Percentiles rank a stretch among this genome's conserved stretches.
Conservation (phyloP, 2,113 vertebrate genomes). For the Gallinago jamesoni region DNA sequence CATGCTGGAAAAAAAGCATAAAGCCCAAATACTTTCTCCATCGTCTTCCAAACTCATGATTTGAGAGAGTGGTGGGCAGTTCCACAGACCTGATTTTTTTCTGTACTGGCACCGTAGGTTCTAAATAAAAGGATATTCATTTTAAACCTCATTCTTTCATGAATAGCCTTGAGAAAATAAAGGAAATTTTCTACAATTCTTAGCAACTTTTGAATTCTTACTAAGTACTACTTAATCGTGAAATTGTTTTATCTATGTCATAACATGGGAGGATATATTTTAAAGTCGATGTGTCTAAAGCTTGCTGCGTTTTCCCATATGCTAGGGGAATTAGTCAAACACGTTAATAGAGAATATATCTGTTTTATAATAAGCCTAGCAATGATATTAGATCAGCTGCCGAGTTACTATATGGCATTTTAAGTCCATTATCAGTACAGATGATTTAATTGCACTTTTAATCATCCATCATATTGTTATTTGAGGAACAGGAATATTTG, state of each 20-base stretch:
- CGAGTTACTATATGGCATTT: neutral
- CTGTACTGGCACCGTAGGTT: neutral
- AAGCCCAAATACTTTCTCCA: neutral
- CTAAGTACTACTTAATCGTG: neutral
- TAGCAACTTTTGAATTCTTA: neutral
- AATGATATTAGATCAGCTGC: neutral
- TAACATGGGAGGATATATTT: neutral
- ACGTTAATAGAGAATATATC: neutral
- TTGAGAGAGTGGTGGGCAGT: neutral
- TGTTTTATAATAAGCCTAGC: neutral
- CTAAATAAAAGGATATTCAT: neutral
- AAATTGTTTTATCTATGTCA: neutral
- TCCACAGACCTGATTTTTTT: neutral
- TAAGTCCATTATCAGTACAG: neutral
- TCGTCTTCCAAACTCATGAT: neutral
- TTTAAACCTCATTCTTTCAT: neutral
- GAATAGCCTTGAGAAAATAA: neutral
- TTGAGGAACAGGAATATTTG: neutral
- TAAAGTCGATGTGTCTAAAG: neutral
- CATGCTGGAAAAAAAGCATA: neutral
- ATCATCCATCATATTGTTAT: neutral
- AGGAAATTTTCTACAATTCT: neutral
- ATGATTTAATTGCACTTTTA: neutral
- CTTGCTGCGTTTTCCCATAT: neutral
- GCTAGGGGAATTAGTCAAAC: conserved; percentile 12